Evolutionary conservation across 2,888 invertebrate species (phyloP).

Genomic region (Trichopoda pennipes): DNA sequence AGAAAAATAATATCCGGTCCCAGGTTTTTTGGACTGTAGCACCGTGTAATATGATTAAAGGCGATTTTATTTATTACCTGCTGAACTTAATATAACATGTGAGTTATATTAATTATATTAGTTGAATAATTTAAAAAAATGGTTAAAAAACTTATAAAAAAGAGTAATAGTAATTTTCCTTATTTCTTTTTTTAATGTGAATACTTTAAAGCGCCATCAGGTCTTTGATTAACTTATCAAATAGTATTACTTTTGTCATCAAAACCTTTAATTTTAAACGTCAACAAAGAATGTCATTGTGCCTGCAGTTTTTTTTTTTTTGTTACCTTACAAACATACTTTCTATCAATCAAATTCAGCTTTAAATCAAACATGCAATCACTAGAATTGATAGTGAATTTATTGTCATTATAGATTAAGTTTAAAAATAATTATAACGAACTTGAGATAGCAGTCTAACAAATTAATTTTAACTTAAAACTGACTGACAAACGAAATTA

Average conservation of each 20-base stretch:
- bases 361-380: constrained; percentile 40
- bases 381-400: neutral
- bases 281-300: constrained; percentile 49
- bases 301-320: neutral
- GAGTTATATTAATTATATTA: too few species aligned
- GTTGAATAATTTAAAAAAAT: too few species aligned
- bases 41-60: too few species aligned
- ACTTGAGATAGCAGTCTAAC: constrained; percentile 46
- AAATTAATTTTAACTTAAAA: constrained; percentile 50
- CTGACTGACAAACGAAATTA: constrained; percentile 68
- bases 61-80: too few species aligned
- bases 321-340: neutral
- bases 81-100: too few species aligned
- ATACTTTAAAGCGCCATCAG: constrained; percentile 41
- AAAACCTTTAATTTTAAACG: neutral
- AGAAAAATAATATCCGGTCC: too few species aligned
- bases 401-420: neutral
- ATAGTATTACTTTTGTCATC: constrained; percentile 11
- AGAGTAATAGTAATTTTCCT: too few species aligned
- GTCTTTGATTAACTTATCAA: constrained; percentile 61
- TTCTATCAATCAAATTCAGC: constrained; percentile 69
- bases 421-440: constrained; percentile 37
- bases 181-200: neutral
- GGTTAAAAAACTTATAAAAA: too few species aligned
- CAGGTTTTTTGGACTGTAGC: too few species aligned